Base-by-base conservation (phyloP, 2,113 vertebrate species). In the Tragelaphus imberbis region DNA sequence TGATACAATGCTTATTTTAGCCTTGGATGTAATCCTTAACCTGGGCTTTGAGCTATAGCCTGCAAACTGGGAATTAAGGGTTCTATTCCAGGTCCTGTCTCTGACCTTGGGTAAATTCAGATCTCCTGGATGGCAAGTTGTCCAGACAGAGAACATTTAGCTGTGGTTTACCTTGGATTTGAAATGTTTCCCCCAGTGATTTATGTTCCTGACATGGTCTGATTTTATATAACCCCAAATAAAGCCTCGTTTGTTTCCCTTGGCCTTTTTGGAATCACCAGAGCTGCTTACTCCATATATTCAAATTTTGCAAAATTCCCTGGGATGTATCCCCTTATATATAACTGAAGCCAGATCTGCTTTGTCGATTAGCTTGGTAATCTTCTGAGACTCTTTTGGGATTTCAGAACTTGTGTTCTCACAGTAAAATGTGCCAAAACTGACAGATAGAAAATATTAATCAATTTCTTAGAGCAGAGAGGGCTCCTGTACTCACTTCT, bases 191-290 rank as follows among this genome's bases (percentile, higher is more conserved):
- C 81, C 36, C 5, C 77, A 7, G 5, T 97, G 92, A 97, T 98
- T 98, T 97, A 86, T 86, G 79, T 94, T 8, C 94, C 79, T 19
- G 6, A 98, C 47, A n/a, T 86, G 25, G 55, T 71, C 97, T 94
- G 49, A 84, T 96, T 98, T 98, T 68, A 92, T 98, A 97, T 97
- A 98, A 97, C 15, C 5, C 68, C 59, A 91, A 97, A 92, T 95
- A 91, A 90, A 98, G 97, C 27, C 15, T 92, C 86, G 15, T 94
- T 98, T 98, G 30, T 96, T 98, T 97, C 94, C 96, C 84, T 84
- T 96, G 97, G 95, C 53, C 77, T 97, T 93, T 98, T 95, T 87
- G 58, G 90, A 97, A 96, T 94, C 97, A 96, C 71, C 94, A 92
- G 97, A 94, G 68, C 58, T 97, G 56, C 19, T 96, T 97, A 80